Percentiles rank a stretch among this genome's conserved stretches.
phyloP scores from a whole-genome alignment of 2,797 vertebrate species.

The Clarias pachynema region DNA sequence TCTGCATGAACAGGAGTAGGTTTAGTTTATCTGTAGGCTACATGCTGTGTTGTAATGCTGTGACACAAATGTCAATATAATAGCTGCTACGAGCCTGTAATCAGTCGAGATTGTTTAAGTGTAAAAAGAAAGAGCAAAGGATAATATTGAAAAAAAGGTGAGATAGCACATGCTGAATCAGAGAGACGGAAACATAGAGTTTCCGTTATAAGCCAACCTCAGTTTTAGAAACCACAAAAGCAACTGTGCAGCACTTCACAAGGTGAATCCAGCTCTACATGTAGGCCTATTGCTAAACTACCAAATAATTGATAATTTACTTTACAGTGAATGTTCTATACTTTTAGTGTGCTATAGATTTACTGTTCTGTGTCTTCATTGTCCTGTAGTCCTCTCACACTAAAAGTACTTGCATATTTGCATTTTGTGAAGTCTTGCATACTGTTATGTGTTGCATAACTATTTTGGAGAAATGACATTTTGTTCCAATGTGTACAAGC shows the following conservation, averaged over 20 bases:
- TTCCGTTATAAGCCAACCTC: not conserved
- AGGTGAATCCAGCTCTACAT: not conserved
- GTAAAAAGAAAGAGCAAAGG: not conserved
- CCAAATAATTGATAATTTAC: not conserved
- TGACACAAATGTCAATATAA: slow-evolving; percentile 14
- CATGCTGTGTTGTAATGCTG: slow-evolving; percentile 3
- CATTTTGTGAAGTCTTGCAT: no score
- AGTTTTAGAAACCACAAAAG: not conserved
- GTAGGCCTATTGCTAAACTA: not conserved
- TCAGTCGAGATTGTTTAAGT: not conserved
- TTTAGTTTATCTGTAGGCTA: not conserved
- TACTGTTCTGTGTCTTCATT: not conserved
- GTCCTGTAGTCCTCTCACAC: not conserved
- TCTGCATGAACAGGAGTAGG: slow-evolving; percentile 4
- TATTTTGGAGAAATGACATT: no score
- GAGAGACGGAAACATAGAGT: not conserved
- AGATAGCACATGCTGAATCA: not conserved
- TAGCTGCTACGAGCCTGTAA: not conserved
- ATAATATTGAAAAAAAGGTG: not conserved
- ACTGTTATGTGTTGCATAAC: no score
- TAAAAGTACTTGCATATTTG: no score
- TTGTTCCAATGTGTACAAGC: no score
- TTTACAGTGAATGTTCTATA: not conserved
- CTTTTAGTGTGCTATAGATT: not conserved
- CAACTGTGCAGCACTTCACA: not conserved